Base-by-base conservation (phyloP, 1,140 invertebrate species). In the Acyrthosiphon pisum region DNA sequence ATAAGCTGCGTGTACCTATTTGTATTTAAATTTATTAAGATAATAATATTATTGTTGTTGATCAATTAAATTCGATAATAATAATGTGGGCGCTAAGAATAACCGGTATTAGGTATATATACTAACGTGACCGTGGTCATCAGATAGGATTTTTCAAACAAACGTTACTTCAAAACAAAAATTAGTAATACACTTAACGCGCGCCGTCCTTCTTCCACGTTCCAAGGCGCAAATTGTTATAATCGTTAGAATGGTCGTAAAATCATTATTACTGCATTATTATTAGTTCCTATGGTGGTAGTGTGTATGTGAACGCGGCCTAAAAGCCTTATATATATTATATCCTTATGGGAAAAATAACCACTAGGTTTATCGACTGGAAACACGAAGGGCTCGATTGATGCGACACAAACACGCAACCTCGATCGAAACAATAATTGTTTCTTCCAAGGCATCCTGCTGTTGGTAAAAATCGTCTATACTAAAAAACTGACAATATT, bases 351-450 rank as follows among this genome's bases (percentile, higher is more conserved):
- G 91, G 76, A 50, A 92, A 92, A 92, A 92, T 37, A 92, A 92
- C 76, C 46, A 92, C 91, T 83, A 9, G 91, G 81, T 93, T 93
- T 93, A 93, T 93, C 46, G 91, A 84, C 81, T 86, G 26, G 23
- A 26, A 86, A 93, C 91, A 93, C 91, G 91, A 76, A 92, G 35
- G 81, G 81, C 48, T 93, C 81, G 91, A 93, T 93, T 93, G 91
- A 93, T 93, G 91, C 81, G 76, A 84, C 91, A 44, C 46, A 7
- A 56, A 30, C 91, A 93, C 91, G 91, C 91, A 35, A 93, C 48
- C 11, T 83, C 91, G 91, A 93, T 93, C 91, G 76, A 84, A 84
- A 44, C n/a, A 44, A 93, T 86, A 56, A 93, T 93, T 92, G 76
- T 92, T 92, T 92, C 46, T 76, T 76, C n/a, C 91, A 35, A 83